phyloP scores from a whole-genome alignment of 2,797 vertebrate species.

The Macropodus opercularis region DNA sequence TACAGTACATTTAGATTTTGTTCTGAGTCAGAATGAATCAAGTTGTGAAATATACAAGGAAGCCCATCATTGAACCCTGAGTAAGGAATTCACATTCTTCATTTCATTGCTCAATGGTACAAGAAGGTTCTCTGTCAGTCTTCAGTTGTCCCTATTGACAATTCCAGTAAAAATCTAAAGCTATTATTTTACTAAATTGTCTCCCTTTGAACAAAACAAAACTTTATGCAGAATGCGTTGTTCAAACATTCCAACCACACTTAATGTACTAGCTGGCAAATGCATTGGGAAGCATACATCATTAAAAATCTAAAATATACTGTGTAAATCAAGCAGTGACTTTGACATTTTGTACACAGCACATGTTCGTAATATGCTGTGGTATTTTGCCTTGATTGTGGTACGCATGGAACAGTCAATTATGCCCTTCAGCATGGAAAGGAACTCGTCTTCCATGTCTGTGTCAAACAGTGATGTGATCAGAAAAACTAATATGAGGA shows the following conservation, averaged over 20 bases:
- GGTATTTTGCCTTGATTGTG: conserved; percentile 78
- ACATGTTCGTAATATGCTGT: conserved; percentile 76
- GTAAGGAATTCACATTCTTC: conserved; percentile 58
- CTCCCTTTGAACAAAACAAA: conserved; percentile 61
- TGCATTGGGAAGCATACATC: conserved; percentile 71
- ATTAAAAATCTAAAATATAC: conserved; percentile 77
- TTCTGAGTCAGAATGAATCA: conserved; percentile 28
- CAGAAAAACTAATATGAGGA: conserved; percentile 36
- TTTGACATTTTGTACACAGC: conserved; percentile 77
- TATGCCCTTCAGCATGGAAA: conserved; percentile 69
- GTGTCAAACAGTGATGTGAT: conserved; percentile 44
- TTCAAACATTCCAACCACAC: conserved; percentile 74
- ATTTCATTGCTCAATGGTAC: conserved; percentile 61
- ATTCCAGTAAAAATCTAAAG: conserved; percentile 70
- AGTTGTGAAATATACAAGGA: conserved; percentile 39
- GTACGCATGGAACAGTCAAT: conserved; percentile 75
- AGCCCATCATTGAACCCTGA: conserved; percentile 35
- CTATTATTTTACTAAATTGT: conserved; percentile 71
- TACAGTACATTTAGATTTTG: conserved; percentile 24
- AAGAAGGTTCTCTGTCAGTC: conserved; percentile 57
- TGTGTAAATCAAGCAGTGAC: conserved; percentile 76
- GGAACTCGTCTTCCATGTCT: conserved; percentile 56
- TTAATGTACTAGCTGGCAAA: conserved; percentile 75
- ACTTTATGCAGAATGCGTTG: conserved; percentile 62
- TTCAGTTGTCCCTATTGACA: conserved; percentile 59